Evolutionary conservation across 2,113 vertebrate species (phyloP).

Genomic region (Toxostoma redivivum): DNA sequence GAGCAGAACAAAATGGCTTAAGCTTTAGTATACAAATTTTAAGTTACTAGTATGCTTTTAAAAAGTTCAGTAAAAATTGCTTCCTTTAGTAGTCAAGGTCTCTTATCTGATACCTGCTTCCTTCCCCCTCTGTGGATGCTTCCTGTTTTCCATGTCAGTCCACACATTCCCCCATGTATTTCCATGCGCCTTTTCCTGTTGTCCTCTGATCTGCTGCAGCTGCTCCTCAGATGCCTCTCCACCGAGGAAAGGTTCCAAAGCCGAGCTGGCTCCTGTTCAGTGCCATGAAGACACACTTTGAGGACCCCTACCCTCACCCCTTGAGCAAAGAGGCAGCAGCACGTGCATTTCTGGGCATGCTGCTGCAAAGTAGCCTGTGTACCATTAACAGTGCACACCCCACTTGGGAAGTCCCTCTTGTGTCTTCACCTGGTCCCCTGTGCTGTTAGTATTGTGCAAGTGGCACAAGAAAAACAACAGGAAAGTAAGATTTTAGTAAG

Average conservation of each 20-base stretch:
- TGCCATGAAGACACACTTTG: not conserved
- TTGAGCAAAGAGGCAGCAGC: not conserved
- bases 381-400: rapidly evolving
- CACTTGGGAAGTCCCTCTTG: not conserved
- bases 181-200: constrained; percentile 19
- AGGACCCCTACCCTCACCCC: rapidly evolving
- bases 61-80: not conserved
- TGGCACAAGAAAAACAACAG: not conserved
- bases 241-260: not conserved
- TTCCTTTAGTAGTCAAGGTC: constrained; percentile 10
- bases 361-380: not conserved
- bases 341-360: rapidly evolving
- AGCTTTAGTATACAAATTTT: not conserved
- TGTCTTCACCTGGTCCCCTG: not conserved
- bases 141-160: constrained; percentile 41
- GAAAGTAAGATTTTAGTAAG: not conserved
- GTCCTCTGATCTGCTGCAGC: constrained; percentile 5
- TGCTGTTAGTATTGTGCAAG: not conserved
- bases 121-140: not conserved
- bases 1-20: not conserved
- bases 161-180: not conserved
- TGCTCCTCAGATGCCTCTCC: not conserved
- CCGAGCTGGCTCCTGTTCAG: rapidly evolving
- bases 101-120: constrained; percentile 19
- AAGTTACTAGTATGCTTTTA: not conserved